phyloP scores from a whole-genome alignment of 92 coral and sea anemone species.

The Epizoanthus scotinus region DNA sequence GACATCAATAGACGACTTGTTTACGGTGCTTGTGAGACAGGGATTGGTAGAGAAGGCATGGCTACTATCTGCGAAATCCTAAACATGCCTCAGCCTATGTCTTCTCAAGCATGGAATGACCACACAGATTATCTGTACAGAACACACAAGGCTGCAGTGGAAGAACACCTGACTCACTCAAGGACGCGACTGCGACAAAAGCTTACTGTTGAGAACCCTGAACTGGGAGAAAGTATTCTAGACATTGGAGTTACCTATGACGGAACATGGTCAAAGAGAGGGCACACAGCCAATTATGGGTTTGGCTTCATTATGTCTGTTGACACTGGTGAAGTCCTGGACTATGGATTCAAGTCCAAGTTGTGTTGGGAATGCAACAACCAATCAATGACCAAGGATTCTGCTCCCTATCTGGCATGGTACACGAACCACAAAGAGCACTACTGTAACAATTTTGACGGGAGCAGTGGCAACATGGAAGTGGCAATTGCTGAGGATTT shows the following conservation, averaged over 20 bases:
- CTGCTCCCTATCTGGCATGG: conserved; percentile 20
- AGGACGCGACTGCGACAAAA: conserved; percentile 18
- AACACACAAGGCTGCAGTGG: conserved; percentile 27
- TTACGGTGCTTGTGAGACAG: not conserved
- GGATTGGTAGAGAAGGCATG: conserved; percentile 17
- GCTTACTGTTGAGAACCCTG: conserved; percentile 18
- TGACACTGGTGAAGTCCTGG: conserved; percentile 38
- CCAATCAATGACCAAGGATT: conserved; percentile 11
- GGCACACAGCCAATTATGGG: conserved; percentile 47
- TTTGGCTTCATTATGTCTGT: conserved; percentile 49
- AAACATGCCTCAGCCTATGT: conserved; percentile 17
- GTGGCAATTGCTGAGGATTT: not conserved
- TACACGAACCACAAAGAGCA: conserved; percentile 36
- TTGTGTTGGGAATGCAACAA: conserved; percentile 31
- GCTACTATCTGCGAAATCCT: conserved; percentile 8
- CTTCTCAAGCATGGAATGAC: not conserved
- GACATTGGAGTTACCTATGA: conserved; percentile 47
- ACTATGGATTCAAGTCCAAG: conserved; percentile 45
- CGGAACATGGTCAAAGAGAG: conserved; percentile 48
- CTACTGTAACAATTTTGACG: conserved; percentile 31
- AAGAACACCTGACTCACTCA: conserved; percentile 6
- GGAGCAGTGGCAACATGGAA: not conserved
- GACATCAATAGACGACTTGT: conserved; percentile 21
- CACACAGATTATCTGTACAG: conserved; percentile 18
- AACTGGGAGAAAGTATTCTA: conserved; percentile 17